Evolutionary conservation across 1,140 invertebrate genomes (phyloP), one percentile per base, ranked within the genome.

Genomic region (Cylas formicarius): DNA sequence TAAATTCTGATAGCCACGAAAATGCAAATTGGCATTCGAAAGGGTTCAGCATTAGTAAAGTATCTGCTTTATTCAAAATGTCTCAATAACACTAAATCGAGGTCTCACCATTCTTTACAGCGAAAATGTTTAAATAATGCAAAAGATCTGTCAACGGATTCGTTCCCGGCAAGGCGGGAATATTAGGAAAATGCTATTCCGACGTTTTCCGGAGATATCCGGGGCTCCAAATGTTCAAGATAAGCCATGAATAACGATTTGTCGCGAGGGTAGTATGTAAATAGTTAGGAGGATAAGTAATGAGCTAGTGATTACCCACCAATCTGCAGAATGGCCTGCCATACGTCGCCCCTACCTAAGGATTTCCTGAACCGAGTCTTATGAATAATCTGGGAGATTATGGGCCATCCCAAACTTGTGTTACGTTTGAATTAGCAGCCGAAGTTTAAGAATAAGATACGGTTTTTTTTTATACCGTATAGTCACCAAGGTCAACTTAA

Each of bases 271-370:
- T 47, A 46, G 46, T 55, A 58, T 58, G 56, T 57, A 61, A 58
- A 58, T 61, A 52, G 42, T 44, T 27, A 33, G 43, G 39, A 42
- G 53, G 60, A 57, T 59, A 57, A 63, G 56, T 63, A 62, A 63
- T 52, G 61, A 62, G 58, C 52, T 59, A 63, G 58, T 61, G 61
- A 62, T 63, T 63, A 63, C 60, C 58, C 53, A 58, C 56, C 60
- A 60, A 59, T 62, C 56, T 57, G 44, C 45, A 40, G 48, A 58
- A 61, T 63, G 55, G 57, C 53, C 43, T 53, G 54, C 51, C 44
- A 45, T 44, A 56, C 50, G 48, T 53, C 53, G 32, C 42, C 14
- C 36, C 36, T 24, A 44, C 36, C 36, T 24, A 44, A 44, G 42
- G 42, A 44, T 44, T 44, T 44, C 28, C 16, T 23, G 35, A 44